Evolutionary conservation across 64 coral and sea anemone species (phyloP), one percentile per base, ranked within the genome.

Genomic region (Montipora capricornis): DNA sequence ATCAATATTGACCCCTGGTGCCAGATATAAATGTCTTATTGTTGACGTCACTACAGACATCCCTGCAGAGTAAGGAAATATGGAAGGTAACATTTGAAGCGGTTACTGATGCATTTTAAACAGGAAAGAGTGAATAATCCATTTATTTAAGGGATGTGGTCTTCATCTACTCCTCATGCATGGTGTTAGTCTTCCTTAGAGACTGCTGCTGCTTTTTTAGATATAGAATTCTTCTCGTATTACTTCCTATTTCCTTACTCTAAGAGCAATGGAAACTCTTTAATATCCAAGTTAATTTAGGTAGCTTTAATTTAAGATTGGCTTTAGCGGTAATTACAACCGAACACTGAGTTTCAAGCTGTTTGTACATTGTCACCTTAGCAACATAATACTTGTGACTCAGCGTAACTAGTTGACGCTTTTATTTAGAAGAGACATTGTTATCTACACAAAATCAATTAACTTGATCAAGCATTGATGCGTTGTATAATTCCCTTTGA

Each of bases 381-480:
- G 82, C 50, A 8, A 86, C 82, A 73, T 24, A 86, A 86, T 86
- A 86, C 66, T 67, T 24, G 82, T 86, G 82, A 86, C 82, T 86
- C 82, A 86, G 82, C 82, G 45, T 86, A 49, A 49, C 44, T 2
- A 49, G 64, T 70, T 71, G 37, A 9, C 82, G 82, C 17, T 14
- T 19, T 71, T 70, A 68, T 24, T 70, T 19, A 71, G 16, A 5
- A 50, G 66, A 17, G 66, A 71, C 82, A 71, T 71, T 29, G 82
- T 86, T 86, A 86, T 86, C 66, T 86, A 86, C 82, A 86, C 60
- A 71, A 86, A 86, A 71, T 86, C 82, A 51, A 86, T 86, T 86
- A 86, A 86, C 82, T 49, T 70, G 62, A 86, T 86, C 82, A 86
- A 86, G 44, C 82, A 71, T 22, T 86, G 82, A 86, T 73, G 82